Evolutionary conservation across 2,888 invertebrate species (phyloP), one percentile per base, ranked within the genome.

Genomic region (Limnephilus auricula): DNA sequence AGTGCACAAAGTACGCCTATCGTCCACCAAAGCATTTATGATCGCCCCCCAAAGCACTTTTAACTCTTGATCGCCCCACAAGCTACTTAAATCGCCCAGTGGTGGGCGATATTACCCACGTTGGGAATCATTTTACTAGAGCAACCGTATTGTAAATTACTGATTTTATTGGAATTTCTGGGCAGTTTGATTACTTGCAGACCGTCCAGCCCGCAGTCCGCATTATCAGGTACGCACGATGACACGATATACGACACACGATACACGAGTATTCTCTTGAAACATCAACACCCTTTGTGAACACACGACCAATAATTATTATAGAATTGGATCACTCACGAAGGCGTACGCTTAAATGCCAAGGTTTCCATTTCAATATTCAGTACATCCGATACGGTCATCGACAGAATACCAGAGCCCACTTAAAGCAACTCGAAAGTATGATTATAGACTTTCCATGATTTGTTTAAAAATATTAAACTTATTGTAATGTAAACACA

Each of bases 311-410:
- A 65, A 65, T 65, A 5, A 25, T 65, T 6, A 65, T 65, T 65
- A n/a, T 25, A 82, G 12, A 84, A 84, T 84, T 37, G 37, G 84
- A 84, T 37, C 84, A 84, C 34, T 40, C 13, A 84, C 34, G 84
- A 84, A 84, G 84, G 84, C 84, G 84, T 84, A 37, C n/a, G 12
- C 25, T 84, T 37, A 84, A 84, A 84, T 84, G 84, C 84, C 84
- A 84, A 84, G 84, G 84, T 84, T 84, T 37, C 84, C 84, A 40
- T 84, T 84, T 84, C 84, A 84, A 84, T 65, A 65, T 65, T 25
- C 65, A 65, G 65, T 84, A 37, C 84, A 37, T 37, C 84, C 84
- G 37, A 82, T 82, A 82, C 80, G 80, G 80, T 82, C 80, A 82
- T 32, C 80, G 80, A 82, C 31, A 32, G 25, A 82, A 82, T 82